Evolutionary conservation across 2,888 invertebrate genomes (phyloP), one percentile per base, ranked within the genome.

Genomic region (Drosophila gaucha): DNA sequence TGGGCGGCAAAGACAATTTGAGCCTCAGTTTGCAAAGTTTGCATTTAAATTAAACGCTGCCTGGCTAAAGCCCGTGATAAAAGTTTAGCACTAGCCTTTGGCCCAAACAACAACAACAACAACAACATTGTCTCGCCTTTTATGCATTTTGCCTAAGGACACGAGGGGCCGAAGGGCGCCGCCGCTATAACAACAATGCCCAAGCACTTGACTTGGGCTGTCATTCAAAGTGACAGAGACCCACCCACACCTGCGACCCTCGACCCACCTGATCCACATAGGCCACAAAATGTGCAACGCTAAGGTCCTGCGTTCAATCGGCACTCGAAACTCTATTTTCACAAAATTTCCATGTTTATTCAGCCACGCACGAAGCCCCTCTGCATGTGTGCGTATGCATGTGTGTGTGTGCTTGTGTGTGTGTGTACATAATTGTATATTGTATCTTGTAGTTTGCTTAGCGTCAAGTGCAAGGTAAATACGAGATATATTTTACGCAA

Each of bases 381-480:
- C 44, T 43, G 49, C 38, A 41, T 31, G 31, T 10, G 31, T 2
- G 28, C 5, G 26, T 5, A 47, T 44, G 8, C 6, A 35, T 3
- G 12, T 38, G 10, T 12, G 3, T 9, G 4, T 10, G 28, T 24
- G 4, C 1, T 12, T 9, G n/a, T 33, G 20, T 39, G 22, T 50
- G 20, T 63, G 24, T 44, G 41, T 43, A 56, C 65, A 65, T 65
- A 56, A 64, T 69, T 52, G 74, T 73, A 64, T 63, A 63, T 80
- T 83, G 83, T 84, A 83, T 80, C 80, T 80, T 71, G 64, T 64
- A 84, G 83, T 84, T 84, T 84, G 79, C 85, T 80, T 80, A 86
- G 80, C 76, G 77, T 84, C 87, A 85, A 84, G 86, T 84, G 84
- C 84, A 84, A 84, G 85, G 82, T 86, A 84, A 84, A 84, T 84